A percentile compares a stretch with the other conserved stretches of the same genome.
Evolutionary conservation across 2,888 invertebrate genomes (phyloP).

Genomic region (Cryptocephalus moraei): DNA sequence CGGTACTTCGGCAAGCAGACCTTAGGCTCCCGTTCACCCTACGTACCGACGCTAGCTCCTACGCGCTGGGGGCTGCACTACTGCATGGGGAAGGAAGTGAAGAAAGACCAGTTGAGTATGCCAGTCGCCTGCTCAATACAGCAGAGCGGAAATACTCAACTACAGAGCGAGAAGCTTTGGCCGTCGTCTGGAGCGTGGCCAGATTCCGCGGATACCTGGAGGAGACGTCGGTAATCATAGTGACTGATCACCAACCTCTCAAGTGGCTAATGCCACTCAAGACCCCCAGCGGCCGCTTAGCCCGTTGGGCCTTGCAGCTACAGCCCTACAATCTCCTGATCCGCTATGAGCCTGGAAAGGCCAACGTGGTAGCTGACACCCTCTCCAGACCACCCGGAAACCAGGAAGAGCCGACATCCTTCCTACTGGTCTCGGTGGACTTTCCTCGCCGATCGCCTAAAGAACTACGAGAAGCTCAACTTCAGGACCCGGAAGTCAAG

Average conservation of each 20-base stretch:
- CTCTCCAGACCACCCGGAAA: conserved; percentile 20
- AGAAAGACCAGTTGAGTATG: no score
- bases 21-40: no score
- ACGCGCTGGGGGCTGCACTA: no score
- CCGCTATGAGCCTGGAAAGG: conserved; percentile 27
- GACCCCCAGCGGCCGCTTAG: conserved; percentile 30
- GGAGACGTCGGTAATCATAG: conserved; percentile 24
- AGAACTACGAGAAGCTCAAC: not conserved
- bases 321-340: conserved; percentile 29
- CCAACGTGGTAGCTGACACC: conserved; percentile 29
- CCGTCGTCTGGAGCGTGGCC: conserved; percentile 8
- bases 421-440: no score
- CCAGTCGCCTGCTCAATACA: conserved; percentile 11
- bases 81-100: no score
- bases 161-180: conserved; percentile 1
- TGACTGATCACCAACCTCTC: conserved; percentile 36
- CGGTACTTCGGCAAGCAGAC: no score
- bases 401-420: conserved; percentile 1
- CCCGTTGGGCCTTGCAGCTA: conserved; percentile 37
- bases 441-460: conserved; percentile 1
- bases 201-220: conserved; percentile 26
- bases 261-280: conserved; percentile 33
- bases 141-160: no score
- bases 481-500: not conserved
- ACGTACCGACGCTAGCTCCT: no score